Base-by-base conservation (phyloP, 2,797 vertebrate species). In the Neostethus bicornis region DNA sequence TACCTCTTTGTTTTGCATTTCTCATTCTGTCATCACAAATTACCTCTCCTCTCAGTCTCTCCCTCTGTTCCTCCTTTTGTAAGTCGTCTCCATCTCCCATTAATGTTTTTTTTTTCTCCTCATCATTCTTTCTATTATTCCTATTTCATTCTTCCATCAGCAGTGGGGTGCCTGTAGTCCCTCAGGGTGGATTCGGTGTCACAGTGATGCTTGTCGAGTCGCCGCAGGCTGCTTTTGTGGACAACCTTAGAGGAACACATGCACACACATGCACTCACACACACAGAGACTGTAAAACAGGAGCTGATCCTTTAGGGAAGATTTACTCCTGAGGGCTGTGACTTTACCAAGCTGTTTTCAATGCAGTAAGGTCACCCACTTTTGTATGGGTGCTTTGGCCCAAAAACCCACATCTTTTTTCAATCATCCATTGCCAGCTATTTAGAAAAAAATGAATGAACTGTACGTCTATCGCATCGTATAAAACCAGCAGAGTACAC, bases 1-100 rank as follows among this genome's bases (percentile, higher is more conserved):
- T 58, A 29, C 57, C 59, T 82, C 73, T 80, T 77, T 78, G 62
- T 79, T 87, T 80, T 79, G 64, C 50, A 41, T 83, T 61, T 86
- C 64, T 76, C 66, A 25, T 72, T 54, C 70, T 81, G 80, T 72
- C 75, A 78, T 80, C 69, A 50, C 61, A 74, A 73, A 70, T 83
- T 73, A 79, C 70, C 61, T 51, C 52, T 64, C 53, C 56, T 68
- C 71, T 72, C 70, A 51, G 46, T 81, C 79, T 55, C 65, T 35
- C 62, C 50, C 55, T 70, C 49, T 63, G 61, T 51, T 55, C 25
- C 47, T 78, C 61, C 24, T 51, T 77, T 76, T 61, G 6, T 51
- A 51, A 23, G 34, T 65, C 46, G 52, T 63, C 65, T 60, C 56
- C 49, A 7, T 56, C 53, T 72, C 60, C 54, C 34, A 3, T 76